Percentiles rank a stretch among this genome's conserved stretches.
Evolutionary conservation across 1,140 invertebrate species (phyloP).

Genomic region (Drosophila parvula): DNA sequence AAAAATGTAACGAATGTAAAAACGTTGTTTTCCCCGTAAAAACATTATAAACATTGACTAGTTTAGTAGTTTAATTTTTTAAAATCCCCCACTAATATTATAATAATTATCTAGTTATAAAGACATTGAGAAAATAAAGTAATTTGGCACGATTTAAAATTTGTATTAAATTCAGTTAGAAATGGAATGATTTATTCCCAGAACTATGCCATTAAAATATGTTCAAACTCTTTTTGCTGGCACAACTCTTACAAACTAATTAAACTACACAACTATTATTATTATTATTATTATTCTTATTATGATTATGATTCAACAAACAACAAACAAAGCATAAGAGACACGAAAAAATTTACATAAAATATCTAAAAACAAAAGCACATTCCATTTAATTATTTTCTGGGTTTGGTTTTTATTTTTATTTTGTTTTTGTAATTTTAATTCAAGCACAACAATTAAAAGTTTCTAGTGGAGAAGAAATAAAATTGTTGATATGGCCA

Average conservation of each 20-base stretch:
- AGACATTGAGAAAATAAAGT: neutral
- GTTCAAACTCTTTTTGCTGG: neutral
- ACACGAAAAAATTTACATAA: slow-evolving; percentile 70
- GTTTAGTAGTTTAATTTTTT: too few species aligned
- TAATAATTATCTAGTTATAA: neutral
- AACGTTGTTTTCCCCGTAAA: fast-evolving
- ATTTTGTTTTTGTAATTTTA: slow-evolving; percentile 12
- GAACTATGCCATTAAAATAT: neutral
- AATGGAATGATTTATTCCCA: neutral
- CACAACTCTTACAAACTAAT: slow-evolving; percentile 26
- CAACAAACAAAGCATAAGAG: slow-evolving; percentile 74
- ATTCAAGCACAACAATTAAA: slow-evolving; percentile 75
- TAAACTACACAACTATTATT: slow-evolving; percentile 20
- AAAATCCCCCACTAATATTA: neutral
- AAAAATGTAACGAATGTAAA: too few species aligned
- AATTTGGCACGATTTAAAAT: neutral
- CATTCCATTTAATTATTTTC: slow-evolving; percentile 66
- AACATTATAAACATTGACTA: too few species aligned
- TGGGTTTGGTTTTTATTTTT: slow-evolving; percentile 9
- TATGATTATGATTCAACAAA: slow-evolving; percentile 37
- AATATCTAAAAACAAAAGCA: slow-evolving; percentile 82
- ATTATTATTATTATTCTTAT: neutral
- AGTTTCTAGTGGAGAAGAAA: slow-evolving; percentile 47
- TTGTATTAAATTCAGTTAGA: neutral
- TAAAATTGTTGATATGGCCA: slow-evolving; percentile 54